These are phyloP conservation scores for Hycleus phaleratus DNA, from an alignment of 1,140 invertebrate species.

Conservation along the genomic window DNA sequence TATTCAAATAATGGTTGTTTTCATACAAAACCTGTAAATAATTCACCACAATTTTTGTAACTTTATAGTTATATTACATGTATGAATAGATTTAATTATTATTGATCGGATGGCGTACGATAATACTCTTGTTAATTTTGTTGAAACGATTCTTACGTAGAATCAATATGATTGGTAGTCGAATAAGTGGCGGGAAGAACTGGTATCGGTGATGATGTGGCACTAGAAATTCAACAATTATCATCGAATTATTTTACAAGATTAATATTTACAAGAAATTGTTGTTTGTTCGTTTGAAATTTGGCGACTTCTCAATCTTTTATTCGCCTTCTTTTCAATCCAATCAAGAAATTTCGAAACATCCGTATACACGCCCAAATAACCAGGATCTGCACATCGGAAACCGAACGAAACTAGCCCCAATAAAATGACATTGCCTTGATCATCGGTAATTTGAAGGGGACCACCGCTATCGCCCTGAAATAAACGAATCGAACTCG, in stretches of 20 bases:
- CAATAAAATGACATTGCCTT: conserved; percentile 27
- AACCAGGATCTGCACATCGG: conserved; percentile 46
- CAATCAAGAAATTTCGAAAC: conserved; percentile 59
- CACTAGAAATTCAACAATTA: no score
- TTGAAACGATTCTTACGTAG: no score
- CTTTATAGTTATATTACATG: background rate
- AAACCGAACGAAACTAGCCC: conserved; percentile 58
- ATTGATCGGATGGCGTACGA: background rate
- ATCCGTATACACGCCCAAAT: conserved; percentile 59
- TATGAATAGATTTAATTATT: background rate
- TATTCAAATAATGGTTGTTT: background rate
- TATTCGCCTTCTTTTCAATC: conserved; percentile 47
- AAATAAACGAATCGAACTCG: background rate
- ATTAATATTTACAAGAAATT: no score
- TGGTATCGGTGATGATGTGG: background rate
- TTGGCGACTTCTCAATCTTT: background rate
- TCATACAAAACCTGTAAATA: conserved; percentile 3
- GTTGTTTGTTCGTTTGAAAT: background rate
- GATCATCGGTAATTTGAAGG: conserved; percentile 21
- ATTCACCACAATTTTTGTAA: conserved; percentile 4
- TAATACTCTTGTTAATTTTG: no score
- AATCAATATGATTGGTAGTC: background rate
- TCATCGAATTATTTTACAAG: no score
- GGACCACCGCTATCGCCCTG: conserved; percentile 37
- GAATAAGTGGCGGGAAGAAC: background rate